These are phyloP conservation scores for Mactromeris polynyma DNA, from an alignment of 2,888 invertebrate species.

Conservation along the genomic window DNA sequence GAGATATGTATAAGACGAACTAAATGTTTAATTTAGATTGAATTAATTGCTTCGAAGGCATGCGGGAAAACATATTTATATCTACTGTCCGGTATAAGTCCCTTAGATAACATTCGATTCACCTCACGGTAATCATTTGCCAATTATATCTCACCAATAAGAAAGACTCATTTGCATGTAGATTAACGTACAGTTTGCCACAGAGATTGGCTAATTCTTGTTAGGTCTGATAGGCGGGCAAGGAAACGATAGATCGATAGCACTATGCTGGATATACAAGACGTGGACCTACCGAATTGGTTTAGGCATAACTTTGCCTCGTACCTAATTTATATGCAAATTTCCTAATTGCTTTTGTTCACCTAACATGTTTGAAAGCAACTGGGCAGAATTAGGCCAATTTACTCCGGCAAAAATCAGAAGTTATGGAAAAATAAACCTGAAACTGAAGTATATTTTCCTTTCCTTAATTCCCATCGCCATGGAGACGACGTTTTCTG, in stretches of 20 bases:
- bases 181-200: constrained; percentile 21
- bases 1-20: no score
- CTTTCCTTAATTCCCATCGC: neutral
- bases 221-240: constrained; percentile 39
- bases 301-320: neutral
- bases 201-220: constrained; percentile 38
- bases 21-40: no score
- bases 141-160: constrained; percentile 7
- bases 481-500: neutral
- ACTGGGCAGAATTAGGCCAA: constrained; percentile 18
- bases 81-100: neutral
- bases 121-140: neutral
- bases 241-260: constrained; percentile 38
- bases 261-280: constrained; percentile 41
- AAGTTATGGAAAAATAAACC: neutral
- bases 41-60: neutral
- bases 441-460: neutral
- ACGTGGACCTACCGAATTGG: constrained; percentile 5
- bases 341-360: constrained; percentile 58
- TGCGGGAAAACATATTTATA: neutral
- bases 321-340: constrained; percentile 64
- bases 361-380: constrained; percentile 28
- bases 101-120: neutral
- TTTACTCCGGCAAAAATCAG: constrained; percentile 14
- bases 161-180: constrained; percentile 50